These are phyloP conservation scores for Alectoris magna DNA, from an alignment of 2,797 vertebrate species.

Conservation along the genomic window DNA sequence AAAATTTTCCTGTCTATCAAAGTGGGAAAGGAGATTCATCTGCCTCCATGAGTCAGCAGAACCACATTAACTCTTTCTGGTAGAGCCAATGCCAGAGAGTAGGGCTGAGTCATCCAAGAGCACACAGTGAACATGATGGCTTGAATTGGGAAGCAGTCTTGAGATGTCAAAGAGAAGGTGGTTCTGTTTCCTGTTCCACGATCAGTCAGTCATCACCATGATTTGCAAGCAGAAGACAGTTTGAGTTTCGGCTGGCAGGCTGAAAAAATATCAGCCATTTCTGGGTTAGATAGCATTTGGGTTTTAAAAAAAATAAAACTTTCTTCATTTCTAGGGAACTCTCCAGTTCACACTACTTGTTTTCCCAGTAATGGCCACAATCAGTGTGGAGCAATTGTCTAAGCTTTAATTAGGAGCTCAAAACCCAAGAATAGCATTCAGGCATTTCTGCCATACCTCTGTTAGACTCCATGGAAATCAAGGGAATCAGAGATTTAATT, in stretches of 20 bases:
- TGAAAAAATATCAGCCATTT: background rate
- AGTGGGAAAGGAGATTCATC: background rate
- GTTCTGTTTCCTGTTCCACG: background rate
- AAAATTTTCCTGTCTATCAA: background rate
- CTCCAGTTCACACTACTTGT: background rate
- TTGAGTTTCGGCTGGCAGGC: background rate
- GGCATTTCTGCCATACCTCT: background rate
- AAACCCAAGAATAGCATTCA: background rate
- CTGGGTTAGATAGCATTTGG: background rate
- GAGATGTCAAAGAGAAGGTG: background rate
- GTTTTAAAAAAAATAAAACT: background rate
- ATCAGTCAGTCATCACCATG: background rate
- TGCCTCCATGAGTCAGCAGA: conserved; percentile 44
- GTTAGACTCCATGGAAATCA: background rate
- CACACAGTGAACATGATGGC: background rate
- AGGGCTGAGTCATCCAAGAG: conserved; percentile 4
- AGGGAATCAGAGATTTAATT: background rate
- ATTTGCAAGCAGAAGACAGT: background rate
- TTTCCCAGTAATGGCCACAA: background rate
- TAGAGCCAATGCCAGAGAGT: background rate
- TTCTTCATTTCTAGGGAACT: background rate
- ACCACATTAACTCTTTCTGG: conserved; percentile 25
- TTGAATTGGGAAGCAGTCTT: background rate
- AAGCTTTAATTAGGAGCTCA: background rate
- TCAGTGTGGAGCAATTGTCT: background rate